Evolutionary conservation across 2,888 invertebrate genomes (phyloP).

Genomic region (Lasius fuliginosus): DNA sequence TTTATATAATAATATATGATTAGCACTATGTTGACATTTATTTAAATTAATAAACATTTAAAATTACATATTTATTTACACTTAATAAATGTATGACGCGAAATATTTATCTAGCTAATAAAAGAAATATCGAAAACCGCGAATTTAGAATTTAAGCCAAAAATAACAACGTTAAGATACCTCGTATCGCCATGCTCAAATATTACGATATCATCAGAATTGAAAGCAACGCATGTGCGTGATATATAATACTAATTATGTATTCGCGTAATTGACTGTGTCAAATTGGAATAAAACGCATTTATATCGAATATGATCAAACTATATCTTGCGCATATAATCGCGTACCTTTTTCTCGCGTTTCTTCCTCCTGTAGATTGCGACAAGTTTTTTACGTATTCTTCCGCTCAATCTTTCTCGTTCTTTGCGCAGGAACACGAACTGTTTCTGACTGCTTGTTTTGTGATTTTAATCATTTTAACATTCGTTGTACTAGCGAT

Average conservation of each 20-base stretch:
- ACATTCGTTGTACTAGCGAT: not conserved
- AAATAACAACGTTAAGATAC: not conserved
- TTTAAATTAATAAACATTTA: not conserved
- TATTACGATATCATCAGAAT: no score
- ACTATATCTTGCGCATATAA: not conserved
- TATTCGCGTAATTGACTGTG: not conserved
- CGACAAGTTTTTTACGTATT: no score
- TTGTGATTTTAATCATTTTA: slow-evolving; percentile 5
- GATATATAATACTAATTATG: no score
- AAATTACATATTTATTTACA: not conserved
- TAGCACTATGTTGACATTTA: not conserved
- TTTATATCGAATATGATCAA: not conserved
- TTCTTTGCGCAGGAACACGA: not conserved
- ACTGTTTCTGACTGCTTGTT: not conserved
- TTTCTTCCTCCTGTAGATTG: not conserved
- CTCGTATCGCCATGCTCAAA: no score
- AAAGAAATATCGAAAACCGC: not conserved
- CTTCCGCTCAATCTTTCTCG: not conserved
- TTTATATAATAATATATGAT: not conserved
- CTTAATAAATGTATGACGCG: not conserved
- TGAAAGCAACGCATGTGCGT: no score
- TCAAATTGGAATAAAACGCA: not conserved
- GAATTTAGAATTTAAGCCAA: not conserved
- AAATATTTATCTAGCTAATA: not conserved
- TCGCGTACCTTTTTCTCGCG: not conserved